phyloP scores from a whole-genome alignment of 2,797 vertebrate genomes.

The Galaxias olidus region DNA sequence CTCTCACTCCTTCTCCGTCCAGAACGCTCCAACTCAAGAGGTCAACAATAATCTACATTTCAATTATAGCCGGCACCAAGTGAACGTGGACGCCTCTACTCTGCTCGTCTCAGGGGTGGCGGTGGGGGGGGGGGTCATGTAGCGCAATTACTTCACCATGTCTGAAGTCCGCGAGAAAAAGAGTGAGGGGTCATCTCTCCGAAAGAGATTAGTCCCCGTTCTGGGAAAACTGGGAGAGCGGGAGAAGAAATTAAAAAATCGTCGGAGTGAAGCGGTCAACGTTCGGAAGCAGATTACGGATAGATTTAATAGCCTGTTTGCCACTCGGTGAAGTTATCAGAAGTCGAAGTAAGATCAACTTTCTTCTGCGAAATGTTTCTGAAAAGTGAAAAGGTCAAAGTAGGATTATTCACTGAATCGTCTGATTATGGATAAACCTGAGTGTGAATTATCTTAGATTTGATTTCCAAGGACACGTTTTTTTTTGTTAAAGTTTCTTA shows the following conservation, averaged over 20 bases:
- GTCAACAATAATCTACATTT: slow-evolving; percentile 9
- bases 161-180: slow-evolving; percentile 56
- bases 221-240: slow-evolving; percentile 58
- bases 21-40: background rate
- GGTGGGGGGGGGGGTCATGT: slow-evolving; percentile 39
- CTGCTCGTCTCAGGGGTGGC: too few species aligned
- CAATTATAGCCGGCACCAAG: slow-evolving; percentile 3
- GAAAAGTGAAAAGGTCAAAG: too few species aligned
- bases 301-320: too few species aligned
- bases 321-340: too few species aligned
- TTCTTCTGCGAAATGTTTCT: too few species aligned
- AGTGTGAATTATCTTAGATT: too few species aligned
- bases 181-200: slow-evolving; percentile 43
- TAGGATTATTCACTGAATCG: too few species aligned
- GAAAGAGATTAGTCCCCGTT: slow-evolving; percentile 56
- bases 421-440: too few species aligned
- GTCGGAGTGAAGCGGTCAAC: background rate
- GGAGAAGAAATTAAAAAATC: slow-evolving; percentile 23
- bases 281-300: too few species aligned
- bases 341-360: too few species aligned
- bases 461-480: too few species aligned
- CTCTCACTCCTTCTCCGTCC: background rate
- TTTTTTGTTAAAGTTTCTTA: too few species aligned
- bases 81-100: background rate
- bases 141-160: slow-evolving; percentile 70